Evolutionary conservation across 2,888 invertebrate species (phyloP), one percentile per base, ranked within the genome.

Genomic region (Sesia bembeciformis): DNA sequence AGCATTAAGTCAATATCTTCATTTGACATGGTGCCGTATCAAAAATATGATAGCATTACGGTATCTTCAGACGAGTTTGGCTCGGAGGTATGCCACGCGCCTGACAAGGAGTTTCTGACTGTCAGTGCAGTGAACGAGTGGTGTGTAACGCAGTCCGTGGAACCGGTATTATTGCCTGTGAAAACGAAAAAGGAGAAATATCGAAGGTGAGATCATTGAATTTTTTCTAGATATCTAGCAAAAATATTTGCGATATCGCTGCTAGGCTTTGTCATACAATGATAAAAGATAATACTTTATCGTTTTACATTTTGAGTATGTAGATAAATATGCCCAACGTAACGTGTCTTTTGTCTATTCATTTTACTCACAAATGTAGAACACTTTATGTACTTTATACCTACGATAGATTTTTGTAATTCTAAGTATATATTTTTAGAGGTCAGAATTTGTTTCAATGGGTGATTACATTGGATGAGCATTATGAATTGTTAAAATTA

Each of bases 71-170:
- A 90, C 63, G 90, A 90, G 70, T 90, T 84, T 56, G 90, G 90
- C 57, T 88, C 90, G 4, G 90, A 90, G 71, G 81, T 87, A 66
- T 89, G 87, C 66, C 87, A 88, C 60, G 87, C 84, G 46, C 87
- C 87, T 52, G 82, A 87, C 65, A 79, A 81, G 42, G 88, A 89
- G 68, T 85, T 85, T 66, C 77, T 87, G 57, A 87, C 87, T 63
- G 86, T 89, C 70, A 87, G 88, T 84, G 87, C 89, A 73, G 87
- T 89, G 73, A 89, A 89, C 72, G 88, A 88, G 70, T 90, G 88
- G 86, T 88, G 88, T 74, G 78, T 88, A 63, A 77, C 85, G 63
- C 83, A 84, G 72, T 81, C 85, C 55, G 66, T 70, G 60, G 81
- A 83, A 73, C 82, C 86, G 69, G 77, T 81, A 70, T 75, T 84